These are phyloP conservation scores for Shinisaurus crocodilurus DNA, from an alignment of 2,113 vertebrate species.

Conservation along the genomic window DNA sequence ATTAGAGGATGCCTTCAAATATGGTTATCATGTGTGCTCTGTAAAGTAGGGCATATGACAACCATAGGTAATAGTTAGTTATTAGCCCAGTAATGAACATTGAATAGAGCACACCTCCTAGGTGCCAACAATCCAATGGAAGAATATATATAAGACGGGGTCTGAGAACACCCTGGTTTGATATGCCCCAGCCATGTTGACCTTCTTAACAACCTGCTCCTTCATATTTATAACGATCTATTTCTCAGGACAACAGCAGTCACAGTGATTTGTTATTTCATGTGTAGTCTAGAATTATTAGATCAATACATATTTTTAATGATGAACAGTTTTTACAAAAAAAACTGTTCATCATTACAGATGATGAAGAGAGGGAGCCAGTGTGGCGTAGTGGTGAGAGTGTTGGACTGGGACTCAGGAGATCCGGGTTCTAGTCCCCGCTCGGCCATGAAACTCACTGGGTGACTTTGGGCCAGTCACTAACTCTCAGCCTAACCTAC, in stretches of 20 bases:
- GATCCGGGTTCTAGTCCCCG: too few species aligned
- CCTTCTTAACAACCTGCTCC: background rate
- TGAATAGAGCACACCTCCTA: background rate
- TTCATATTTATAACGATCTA: background rate
- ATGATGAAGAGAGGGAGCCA: too few species aligned
- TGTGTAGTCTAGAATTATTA: background rate
- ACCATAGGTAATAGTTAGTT: background rate
- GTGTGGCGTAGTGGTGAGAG: too few species aligned
- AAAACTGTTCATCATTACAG: too few species aligned
- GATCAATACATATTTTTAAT: slow-evolving; percentile 11
- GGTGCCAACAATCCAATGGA: background rate
- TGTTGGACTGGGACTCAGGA: too few species aligned
- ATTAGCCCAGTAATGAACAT: background rate
- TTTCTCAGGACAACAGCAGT: background rate
- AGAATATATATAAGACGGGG: too few species aligned
- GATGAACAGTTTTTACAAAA: background rate
- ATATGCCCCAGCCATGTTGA: background rate
- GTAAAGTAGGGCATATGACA: background rate
- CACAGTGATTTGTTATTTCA: background rate
- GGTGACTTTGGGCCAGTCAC: too few species aligned
- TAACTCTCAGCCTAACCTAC: too few species aligned
- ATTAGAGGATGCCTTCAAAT: too few species aligned
- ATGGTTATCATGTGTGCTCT: too few species aligned
- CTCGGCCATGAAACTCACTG: too few species aligned
- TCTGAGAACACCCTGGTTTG: background rate